Evolutionary conservation across 2,888 invertebrate species (phyloP), one percentile per base, ranked within the genome.

Genomic region (Spodoptera littoralis): DNA sequence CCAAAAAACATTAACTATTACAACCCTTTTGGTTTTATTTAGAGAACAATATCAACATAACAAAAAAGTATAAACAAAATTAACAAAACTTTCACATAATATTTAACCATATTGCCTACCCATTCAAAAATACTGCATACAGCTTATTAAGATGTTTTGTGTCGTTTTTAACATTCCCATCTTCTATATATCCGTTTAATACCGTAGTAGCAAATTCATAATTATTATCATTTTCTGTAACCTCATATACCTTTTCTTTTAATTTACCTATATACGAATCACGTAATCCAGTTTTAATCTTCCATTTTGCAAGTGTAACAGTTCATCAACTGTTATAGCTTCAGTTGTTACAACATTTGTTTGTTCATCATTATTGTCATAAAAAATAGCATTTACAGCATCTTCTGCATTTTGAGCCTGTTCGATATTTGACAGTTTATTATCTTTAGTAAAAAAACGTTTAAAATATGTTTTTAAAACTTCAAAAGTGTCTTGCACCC

Each of bases 401-500:
- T 27, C 27, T 27, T 27, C 27, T 27, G 5, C 27, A 27, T 4
- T 3, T 27, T 27, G 4, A 27, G 5, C 27, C 27, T 5, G 27
- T 3, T 27, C 27, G 27, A 27, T 3, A 27, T 3, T 3, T 27
- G 27, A 27, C 27, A 27, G 5, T 4, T 5, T 3, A 27, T 27
- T 27, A 43, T 66, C 42, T 49, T 70, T 75, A 2, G 54, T 54
- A 60, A 82, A 78, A 47, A 81, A 50, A 48, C 66, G 68, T 5
- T 81, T 79, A 11, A 79, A 18, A 18, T 73, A 47, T 4, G 80
- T 65, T 8, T 70, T 74, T 4, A 82, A 59, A n/a, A 58, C 51
- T 12, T 60, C 63, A 4, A 83, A 57, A 1, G 83, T 8, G 59
- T 85, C 77, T 64, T 85, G 79, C 11, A 83, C 27, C 78, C 77